These are phyloP conservation scores for Chrysogorgia sp. DNA, from an alignment of 92 coral and sea anemone genomes.

Conservation along the genomic window DNA sequence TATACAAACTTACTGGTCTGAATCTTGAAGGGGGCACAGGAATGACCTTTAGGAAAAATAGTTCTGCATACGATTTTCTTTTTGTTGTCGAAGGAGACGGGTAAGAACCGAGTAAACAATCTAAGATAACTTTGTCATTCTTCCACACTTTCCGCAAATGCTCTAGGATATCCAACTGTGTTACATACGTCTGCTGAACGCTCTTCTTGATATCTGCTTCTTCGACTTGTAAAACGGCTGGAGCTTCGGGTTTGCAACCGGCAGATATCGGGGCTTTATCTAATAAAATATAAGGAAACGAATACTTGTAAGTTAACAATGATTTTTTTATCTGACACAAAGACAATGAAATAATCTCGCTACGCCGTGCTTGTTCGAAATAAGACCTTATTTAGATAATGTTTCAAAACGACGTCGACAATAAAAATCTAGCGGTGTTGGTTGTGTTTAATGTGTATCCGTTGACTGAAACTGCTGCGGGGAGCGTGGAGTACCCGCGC, in stretches of 20 bases:
- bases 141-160: conserved; percentile 79
- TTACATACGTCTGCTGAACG: conserved; percentile 67
- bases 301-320: no score
- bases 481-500: no score
- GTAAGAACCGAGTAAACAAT: conserved; percentile 78
- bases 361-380: no score
- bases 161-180: conserved; percentile 79
- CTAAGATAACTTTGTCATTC: conserved; percentile 71
- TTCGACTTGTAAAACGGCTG: conserved; percentile 17
- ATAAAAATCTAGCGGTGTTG: no score
- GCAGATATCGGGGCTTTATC: conserved; percentile 26
- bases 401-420: no score
- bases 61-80: conserved; percentile 71
- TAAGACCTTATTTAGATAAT: no score
- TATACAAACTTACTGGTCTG: conserved; percentile 79
- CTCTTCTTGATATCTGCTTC: conserved; percentile 64
- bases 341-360: background rate
- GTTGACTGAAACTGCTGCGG: no score
- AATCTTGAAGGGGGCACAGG: conserved; percentile 98
- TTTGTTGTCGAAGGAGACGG: conserved; percentile 76
- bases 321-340: background rate
- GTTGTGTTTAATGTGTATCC: no score
- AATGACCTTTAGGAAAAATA: conserved; percentile 86
- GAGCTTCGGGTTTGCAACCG: background rate
- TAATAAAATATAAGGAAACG: background rate